Percentiles rank a stretch among this genome's conserved stretches.
Conservation (phyloP, 2,888 invertebrate species). For the Leptinotarsa rubiginosa region DNA sequence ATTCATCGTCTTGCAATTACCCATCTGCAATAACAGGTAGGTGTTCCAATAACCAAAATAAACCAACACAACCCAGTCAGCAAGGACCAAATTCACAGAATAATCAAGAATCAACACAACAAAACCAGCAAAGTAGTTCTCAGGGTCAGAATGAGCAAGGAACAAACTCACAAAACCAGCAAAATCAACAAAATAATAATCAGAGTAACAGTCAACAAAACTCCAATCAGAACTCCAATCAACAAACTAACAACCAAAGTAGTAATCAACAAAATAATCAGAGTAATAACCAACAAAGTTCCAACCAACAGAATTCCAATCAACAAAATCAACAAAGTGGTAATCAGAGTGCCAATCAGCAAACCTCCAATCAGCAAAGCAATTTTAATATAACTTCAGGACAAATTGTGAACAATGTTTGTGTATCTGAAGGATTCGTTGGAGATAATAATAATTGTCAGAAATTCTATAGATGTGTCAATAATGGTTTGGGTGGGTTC, state of each 20-base stretch:
- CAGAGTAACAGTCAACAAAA: too few species aligned
- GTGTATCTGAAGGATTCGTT: constrained; percentile 74
- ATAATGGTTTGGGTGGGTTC: constrained; percentile 71
- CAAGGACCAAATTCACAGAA: constrained; percentile 33
- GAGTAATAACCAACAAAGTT: constrained; percentile 25
- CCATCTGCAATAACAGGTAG: constrained; percentile 69
- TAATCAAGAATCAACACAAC: constrained; percentile 43
- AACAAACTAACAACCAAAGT: constrained; percentile 18
- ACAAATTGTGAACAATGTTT: constrained; percentile 28
- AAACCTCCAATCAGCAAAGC: constrained; percentile 6
- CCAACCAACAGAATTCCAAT: constrained; percentile 32
- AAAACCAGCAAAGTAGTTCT: constrained; percentile 30
- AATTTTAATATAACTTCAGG: constrained; percentile 14
- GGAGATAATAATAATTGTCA: constrained; percentile 78
- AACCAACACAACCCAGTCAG: constrained; percentile 32
- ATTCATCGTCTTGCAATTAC: constrained; percentile 78
- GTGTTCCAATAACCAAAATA: constrained; percentile 42
- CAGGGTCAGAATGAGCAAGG: constrained; percentile 29
- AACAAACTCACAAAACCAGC: constrained; percentile 38
- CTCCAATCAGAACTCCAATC: constrained; percentile 21
- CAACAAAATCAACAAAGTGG: constrained; percentile 35
- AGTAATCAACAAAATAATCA: constrained; percentile 24
- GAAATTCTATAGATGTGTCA: constrained; percentile 82
- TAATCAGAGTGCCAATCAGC: constrained; percentile 26
- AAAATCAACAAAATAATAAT: constrained; percentile 16